These are phyloP conservation scores for Poecile montanus DNA, from an alignment of 2,797 vertebrate genomes.

Conservation along the genomic window DNA sequence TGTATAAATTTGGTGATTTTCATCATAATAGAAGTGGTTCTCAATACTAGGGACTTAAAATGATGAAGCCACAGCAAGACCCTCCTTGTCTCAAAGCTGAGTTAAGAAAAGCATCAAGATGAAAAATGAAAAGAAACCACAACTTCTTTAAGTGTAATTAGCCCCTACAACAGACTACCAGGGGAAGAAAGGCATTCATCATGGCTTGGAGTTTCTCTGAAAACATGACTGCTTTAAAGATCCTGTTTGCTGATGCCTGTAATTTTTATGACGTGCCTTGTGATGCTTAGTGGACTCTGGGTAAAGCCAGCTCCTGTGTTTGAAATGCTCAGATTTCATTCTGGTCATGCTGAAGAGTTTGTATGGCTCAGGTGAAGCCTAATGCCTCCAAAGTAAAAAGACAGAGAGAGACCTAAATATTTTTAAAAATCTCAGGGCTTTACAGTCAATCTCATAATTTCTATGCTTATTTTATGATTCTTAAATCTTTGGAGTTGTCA, in stretches of 20 bases:
- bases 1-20: not conserved
- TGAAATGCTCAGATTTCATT: constrained; percentile 1
- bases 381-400: not conserved
- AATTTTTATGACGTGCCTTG: not conserved
- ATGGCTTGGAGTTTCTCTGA: not conserved
- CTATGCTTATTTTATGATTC: not conserved
- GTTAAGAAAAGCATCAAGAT: not conserved
- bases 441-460: not conserved
- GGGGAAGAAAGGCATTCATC: not conserved
- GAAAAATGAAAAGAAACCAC: not conserved
- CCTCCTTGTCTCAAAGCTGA: not conserved
- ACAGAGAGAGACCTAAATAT: not conserved
- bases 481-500: not conserved
- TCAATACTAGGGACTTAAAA: not conserved
- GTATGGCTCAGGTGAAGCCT: not conserved
- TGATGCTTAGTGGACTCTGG: not conserved
- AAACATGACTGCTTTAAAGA: not conserved
- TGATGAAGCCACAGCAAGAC: not conserved
- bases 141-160: not conserved
- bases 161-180: not conserved
- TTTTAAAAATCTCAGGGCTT: not conserved
- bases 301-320: not conserved
- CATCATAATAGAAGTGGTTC: not conserved
- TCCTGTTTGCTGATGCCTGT: not conserved
- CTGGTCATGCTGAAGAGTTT: not conserved